These are phyloP conservation scores for Sinocyclocheilus grahami DNA, from an alignment of 2,113 vertebrate genomes.

Conservation along the genomic window DNA sequence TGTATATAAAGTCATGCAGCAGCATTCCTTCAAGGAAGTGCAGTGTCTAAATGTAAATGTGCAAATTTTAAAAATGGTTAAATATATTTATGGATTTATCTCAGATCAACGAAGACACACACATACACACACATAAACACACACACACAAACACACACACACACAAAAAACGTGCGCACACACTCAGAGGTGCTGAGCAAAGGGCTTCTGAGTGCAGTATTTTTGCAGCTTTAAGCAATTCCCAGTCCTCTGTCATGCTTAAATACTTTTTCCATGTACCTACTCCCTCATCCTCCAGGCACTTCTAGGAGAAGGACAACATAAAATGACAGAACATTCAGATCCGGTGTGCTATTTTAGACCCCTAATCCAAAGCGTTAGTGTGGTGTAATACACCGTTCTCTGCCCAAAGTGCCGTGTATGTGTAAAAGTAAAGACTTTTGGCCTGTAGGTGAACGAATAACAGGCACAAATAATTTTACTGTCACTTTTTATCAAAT, in stretches of 20 bases:
- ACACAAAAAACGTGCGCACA: neutral
- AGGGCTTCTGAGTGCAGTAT: conserved; percentile 66
- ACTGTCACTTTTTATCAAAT: too few species aligned
- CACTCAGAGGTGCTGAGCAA: conserved; percentile 48
- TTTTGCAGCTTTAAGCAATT: conserved; percentile 68
- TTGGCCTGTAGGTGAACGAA: conserved; percentile 56
- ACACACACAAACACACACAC: neutral
- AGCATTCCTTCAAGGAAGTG: conserved; percentile 18
- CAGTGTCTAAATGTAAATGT: conserved; percentile 69
- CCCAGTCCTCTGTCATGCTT: conserved; percentile 65
- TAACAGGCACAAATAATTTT: too few species aligned
- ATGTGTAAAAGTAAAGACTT: conserved; percentile 63
- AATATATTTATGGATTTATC: conserved; percentile 70
- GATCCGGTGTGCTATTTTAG: conserved; percentile 44
- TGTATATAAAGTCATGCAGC: conserved; percentile 39
- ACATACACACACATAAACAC: neutral
- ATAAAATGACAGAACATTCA: conserved; percentile 52
- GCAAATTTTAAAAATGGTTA: conserved; percentile 58
- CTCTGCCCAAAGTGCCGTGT: conserved; percentile 53
- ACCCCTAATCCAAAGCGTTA: conserved; percentile 60
- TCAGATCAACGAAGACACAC: conserved; percentile 63
- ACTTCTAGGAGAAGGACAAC: conserved; percentile 60
- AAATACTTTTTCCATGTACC: conserved; percentile 68
- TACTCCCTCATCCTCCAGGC: conserved; percentile 60
- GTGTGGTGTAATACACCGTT: conserved; percentile 50